Base-by-base conservation (phyloP, 1,140 invertebrate genomes). In the Sinonovacula constricta region DNA sequence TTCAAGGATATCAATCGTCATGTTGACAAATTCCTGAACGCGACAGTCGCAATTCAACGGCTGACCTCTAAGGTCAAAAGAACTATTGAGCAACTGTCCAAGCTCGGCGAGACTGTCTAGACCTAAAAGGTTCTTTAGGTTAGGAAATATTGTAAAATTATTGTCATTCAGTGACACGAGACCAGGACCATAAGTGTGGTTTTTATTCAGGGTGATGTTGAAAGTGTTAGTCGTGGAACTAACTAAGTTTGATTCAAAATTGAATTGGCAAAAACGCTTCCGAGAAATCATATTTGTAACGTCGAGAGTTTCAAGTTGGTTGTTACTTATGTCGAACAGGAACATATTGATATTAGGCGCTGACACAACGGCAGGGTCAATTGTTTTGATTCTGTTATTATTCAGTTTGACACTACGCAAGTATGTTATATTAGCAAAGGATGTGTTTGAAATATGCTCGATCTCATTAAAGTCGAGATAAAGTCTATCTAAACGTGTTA, bases 111-210 rank as follows among this genome's bases (percentile, higher is more conserved):
- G 33, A 2, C 30, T 57, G 5, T 56, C 51, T 4, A 77, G n/a
- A 57, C n/a, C 22, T 57, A 77, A 54, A 30, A 68, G 36, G 26
- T 59, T 28, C 36, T 51, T 54, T 18, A 77, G 68, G 15, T 77
- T 53, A 5, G 74, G 74, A 24, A 34, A 77, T 30, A 14, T 59
- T 49, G 4, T 4, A 60, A 77, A 34, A 28, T 28, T 4, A 33
- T 68, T 68, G 31, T 67, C 15, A 28, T 68, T 60, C 10, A 77
- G 3, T 28, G 3, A 14, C 24, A 68, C 65, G 26, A 77, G 59
- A 15, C 74, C 74, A 34, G 74, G 74, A 31, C 74, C 63, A 53
- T 77, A 77, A 0, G 31, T 67, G 56, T 59, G 54, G 31, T 45
- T 24, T 15, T 28, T 0, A n/a, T 68, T 33, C 24, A 77, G 36